Base-by-base conservation (phyloP, 2,113 vertebrate species). In the Gymnarchus niloticus region DNA sequence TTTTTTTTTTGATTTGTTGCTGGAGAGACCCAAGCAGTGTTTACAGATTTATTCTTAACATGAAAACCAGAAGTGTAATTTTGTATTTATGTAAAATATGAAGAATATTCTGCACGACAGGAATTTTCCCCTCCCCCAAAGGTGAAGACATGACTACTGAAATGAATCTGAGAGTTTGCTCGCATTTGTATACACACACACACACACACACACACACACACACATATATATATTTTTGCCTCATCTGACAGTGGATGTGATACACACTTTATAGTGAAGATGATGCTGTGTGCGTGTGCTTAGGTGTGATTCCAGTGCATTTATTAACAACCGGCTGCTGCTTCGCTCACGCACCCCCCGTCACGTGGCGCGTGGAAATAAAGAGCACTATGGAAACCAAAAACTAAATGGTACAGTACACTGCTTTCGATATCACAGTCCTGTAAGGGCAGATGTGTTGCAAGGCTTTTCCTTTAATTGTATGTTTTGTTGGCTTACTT, bases 51-150 rank as follows among this genome's bases (percentile, higher is more conserved):
- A 91, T 92, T 92, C 87, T 92, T 91, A 86, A 91, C 87, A 87
- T 81, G 7, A 83, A 73, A 87, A 6, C 37, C 10, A 89, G 87
- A 78, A 90, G 88, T 92, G 91, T 93, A 90, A 91, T 93, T 95
- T 94, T 94, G 90, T 94, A 94, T 89, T 90, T 92, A 93, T 93
- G 91, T 94, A 92, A 93, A 92, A 88, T 91, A 92, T 86, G 89
- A 51, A 80, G 73, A 65, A 44, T 77, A 44, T 86, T 77, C 52
- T 73, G 87, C 87, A 88, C 85, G 87, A 52, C 48, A 56, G 44
- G 17, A 3, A 44, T 44, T 84, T 65, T 7, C 61, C 19, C 49
- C 80, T 57, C 14, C 57, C 19, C 12, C 37, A 48, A 48, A 52
- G 46, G 61, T 76, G 2, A 61, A 44, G 46, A 78, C 19, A 14